Evolutionary conservation across 1,140 invertebrate genomes (phyloP).

Genomic region (Drosophila varians): DNA sequence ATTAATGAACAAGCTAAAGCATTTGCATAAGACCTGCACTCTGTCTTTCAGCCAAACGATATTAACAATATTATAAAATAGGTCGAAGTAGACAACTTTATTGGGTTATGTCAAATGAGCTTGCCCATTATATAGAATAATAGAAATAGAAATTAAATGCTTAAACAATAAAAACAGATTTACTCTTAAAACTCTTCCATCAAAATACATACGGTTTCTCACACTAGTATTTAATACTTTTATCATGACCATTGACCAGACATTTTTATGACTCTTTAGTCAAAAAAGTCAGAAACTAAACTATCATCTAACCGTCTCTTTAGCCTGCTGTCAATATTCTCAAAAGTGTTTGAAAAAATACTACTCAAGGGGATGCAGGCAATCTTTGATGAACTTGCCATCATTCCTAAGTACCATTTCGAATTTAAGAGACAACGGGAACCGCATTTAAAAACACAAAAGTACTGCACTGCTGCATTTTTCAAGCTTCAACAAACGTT

Average conservation of each 20-base stretch:
- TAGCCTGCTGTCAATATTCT: conserved; percentile 53
- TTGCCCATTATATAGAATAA: conserved; percentile 24
- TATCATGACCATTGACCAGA: conserved; percentile 27
- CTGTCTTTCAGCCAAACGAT: neutral
- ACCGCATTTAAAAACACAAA: too few species aligned
- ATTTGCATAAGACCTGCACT: conserved; percentile 3
- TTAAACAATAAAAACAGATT: conserved; percentile 21
- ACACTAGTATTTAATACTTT: conserved; percentile 35
- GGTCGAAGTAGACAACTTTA: too few species aligned
- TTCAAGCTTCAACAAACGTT: too few species aligned
- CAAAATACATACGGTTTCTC: conserved; percentile 30
- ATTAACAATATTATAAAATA: neutral
- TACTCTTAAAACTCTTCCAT: conserved; percentile 22
- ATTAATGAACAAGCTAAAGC: neutral
- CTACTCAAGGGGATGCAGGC: too few species aligned
- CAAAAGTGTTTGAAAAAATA: conserved; percentile 73
- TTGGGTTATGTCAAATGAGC: conserved; percentile 20
- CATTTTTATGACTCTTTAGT: conserved; percentile 20
- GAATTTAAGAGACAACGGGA: too few species aligned
- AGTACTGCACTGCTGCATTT: too few species aligned
- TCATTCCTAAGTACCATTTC: too few species aligned
- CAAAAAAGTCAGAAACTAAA: conserved; percentile 16
- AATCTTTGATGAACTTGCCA: too few species aligned
- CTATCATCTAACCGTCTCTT: conserved; percentile 18
- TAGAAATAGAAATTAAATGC: too few species aligned